Base-by-base conservation (phyloP, 2,113 vertebrate species). In the Gobiocypris rarus region DNA sequence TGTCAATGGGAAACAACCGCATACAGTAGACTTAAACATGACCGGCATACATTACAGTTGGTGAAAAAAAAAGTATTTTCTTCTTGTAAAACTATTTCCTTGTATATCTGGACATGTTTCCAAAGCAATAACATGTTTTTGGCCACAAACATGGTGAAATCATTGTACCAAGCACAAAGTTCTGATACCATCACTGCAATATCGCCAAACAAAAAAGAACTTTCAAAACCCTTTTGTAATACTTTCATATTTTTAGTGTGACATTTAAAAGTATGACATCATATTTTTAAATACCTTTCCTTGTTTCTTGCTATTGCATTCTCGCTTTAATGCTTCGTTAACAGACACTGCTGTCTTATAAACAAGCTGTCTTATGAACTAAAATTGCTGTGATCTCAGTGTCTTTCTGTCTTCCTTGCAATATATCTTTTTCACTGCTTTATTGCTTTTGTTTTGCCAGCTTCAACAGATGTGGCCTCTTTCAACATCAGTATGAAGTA, bases 401-500 rank as follows among this genome's bases (percentile, higher is more conserved):
- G 26, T 83, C 80, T 19, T 67, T 85, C 85, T 31, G 22, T 75
- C 48, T 3, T 81, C 90, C 24, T 89, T 69, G 88, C 83, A 80
- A 89, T 88, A 85, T 85, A 75, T 82, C 63, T 85, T 89, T 75
- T 90, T 83, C 71, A 77, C 74, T 67, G 54, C 13, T 83, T 70
- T 80, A 63, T 76, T 38, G 61, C 84, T 22, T 28, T 85, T 85
- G 41, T 54, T 50, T 85, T 82, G 56, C 78, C 92, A 93, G 91
- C 92, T 89, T 90, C 92, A 83, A 87, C 87, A 89, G 75, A 87
- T 90, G 90, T 89, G 88, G 84, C 91, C 79, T 69, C 88, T 90
- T 82, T 86, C 75, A 89, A 83, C 86, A 88, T 89, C 90, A 93
- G 93, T 93, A 94, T 91, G 92, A 92, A 87, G 90, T 86, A 87